These are phyloP conservation scores for Hanleya hanleyi DNA, from an alignment of 2,888 invertebrate species.

Conservation along the genomic window DNA sequence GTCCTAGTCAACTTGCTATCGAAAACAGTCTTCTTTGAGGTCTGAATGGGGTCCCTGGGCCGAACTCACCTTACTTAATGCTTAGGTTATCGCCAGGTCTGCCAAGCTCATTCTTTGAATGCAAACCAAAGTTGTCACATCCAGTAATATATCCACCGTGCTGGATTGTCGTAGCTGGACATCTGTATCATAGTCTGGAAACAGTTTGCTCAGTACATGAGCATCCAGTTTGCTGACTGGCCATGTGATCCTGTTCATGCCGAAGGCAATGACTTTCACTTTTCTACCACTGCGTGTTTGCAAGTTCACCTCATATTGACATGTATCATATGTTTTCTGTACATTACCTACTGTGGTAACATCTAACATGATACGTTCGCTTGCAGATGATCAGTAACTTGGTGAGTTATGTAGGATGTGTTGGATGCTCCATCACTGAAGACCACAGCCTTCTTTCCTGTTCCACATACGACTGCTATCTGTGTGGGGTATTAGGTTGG, in stretches of 20 bases:
- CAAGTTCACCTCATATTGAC: neutral
- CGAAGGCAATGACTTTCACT: neutral
- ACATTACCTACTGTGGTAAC: constrained; percentile 6
- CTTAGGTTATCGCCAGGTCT: constrained; percentile 1
- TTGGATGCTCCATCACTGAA: constrained; percentile 9
- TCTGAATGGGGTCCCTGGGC: too few species aligned
- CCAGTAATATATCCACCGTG: constrained; percentile 1
- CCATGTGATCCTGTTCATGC: neutral
- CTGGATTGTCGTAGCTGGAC: neutral
- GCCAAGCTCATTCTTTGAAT: neutral
- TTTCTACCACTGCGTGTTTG: constrained; percentile 5
- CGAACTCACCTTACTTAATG: constrained; percentile 2
- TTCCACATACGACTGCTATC: neutral
- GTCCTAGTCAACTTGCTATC: too few species aligned
- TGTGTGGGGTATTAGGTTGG: neutral
- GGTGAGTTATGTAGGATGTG: neutral
- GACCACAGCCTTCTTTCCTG: neutral
- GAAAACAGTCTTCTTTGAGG: too few species aligned
- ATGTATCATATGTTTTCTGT: constrained; percentile 4
- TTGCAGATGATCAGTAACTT: neutral
- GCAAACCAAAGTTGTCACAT: too few species aligned
- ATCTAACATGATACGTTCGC: neutral
- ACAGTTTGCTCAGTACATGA: neutral
- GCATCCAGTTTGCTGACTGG: neutral
- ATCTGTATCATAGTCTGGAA: neutral